Base-by-base conservation (phyloP, 2,888 invertebrate species). In the Neelides folsomi region DNA sequence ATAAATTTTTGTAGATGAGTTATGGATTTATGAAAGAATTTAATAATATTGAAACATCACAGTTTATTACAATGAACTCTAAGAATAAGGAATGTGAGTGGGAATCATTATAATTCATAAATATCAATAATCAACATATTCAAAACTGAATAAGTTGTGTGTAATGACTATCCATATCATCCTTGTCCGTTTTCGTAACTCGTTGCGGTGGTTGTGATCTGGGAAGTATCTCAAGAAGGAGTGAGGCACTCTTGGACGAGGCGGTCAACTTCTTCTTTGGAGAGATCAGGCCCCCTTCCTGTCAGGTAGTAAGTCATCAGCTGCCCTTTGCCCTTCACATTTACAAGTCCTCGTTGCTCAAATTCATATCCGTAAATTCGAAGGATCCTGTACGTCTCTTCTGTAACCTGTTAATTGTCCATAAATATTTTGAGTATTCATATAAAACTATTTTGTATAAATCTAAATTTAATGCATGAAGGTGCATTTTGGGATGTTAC, bases 241-340 rank as follows among this genome's bases (percentile, higher is more conserved):
- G 27, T 27, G 27, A 27, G 27, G 7, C 27, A 27, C 27, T 27
- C 27, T 7, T 39, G 39, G 18, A 60, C 42, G 43, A 59, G 52
- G 52, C 54, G 48, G 51, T 60, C 51, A 27, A 60, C 47, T 54
- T 63, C 57, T 42, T 56, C 55, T 15, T 60, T 58, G 16, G 57
- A 49, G 15, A 58, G 57, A 15, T 63, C 63, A 43, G 59, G 70
- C 49, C 73, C 71, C 64, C 74, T 74, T 2, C 74, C 73, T n/a
- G 76, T 71, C 60, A 95, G 74, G 69, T 93, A 94, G 72, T 89
- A 94, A 1, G 94, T 95, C 82, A 92, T 86, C 53, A 95, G 77
- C 69, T 93, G 86, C 12, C 95, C 95, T 73, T 95, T 97, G 63
- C 95, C 95, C 72, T 97, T 97, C 43, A 97, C 95, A 40, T 86